Base-by-base conservation (phyloP, 30 jellyfish, hydroid and myxozoan species). In the Turritopsis rubra region DNA sequence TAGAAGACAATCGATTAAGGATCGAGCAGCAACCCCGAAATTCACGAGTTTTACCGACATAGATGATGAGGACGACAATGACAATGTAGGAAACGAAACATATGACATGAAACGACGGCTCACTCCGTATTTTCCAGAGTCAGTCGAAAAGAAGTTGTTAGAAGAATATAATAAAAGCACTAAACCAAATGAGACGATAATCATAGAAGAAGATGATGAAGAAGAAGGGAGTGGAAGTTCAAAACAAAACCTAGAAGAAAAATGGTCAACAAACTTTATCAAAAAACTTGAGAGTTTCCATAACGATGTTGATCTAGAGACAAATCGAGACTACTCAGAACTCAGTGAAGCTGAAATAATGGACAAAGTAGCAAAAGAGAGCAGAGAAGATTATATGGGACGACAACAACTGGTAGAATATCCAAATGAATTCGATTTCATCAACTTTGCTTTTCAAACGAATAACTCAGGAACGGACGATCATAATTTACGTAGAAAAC, bases 161-260 rank as follows among this genome's bases (percentile, higher is more conserved):
- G 79, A 53, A 53, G 76, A 74, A 29, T 74, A n/a, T 78, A 31
- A 31, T 24, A 78, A 78, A 53, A 75, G 60, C 66, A 75, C 18
- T 9, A 75, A 75, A 75, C 60, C 60, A 23, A 23, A 26, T 29
- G 83, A 75, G 21, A 23, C 17, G 9, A 28, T 75, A 9, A 78
- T 78, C 8, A 82, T 7, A 1, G 85, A 78, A 78, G 79, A 78
- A 31, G 85, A 53, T 8, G 85, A 78, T 7, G 85, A 78, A 78
- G 85, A 78, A 29, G 85, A 53, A 28, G 29, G 29, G 18, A 1
- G 9, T 9, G 77, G 30, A 68, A 66, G 29, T 3, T 66, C 29
- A n/a, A 41, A 41, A 41, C 9, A 25, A 5, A 29, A 21, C 5
- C 28, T 75, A 0, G 80, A 78, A 29, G 53, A 31, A 52, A 78